Evolutionary conservation across 2,888 invertebrate species (phyloP).

Genomic region (Aleiodes alternator): DNA sequence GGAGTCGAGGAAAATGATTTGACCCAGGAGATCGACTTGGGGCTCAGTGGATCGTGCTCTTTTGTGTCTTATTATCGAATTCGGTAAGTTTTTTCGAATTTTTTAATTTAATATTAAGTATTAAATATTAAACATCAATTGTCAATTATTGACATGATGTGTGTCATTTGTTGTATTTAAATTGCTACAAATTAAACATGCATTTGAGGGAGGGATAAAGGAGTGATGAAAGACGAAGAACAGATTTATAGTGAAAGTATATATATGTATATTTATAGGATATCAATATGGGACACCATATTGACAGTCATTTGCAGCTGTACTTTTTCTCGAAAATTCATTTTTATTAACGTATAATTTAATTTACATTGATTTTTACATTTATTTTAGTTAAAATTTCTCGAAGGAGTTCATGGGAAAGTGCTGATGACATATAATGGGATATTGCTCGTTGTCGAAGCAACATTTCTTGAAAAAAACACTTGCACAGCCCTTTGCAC

Average conservation of each 20-base stretch:
- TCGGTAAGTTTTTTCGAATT: constrained; percentile 59
- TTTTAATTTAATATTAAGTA: constrained; percentile 2
- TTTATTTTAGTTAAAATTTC: background rate
- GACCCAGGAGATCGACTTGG: constrained; percentile 71
- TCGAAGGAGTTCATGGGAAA: too few relatives aligned
- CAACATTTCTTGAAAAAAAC: too few relatives aligned
- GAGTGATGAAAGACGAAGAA: background rate
- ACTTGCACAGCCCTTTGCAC: background rate
- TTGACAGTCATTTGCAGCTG: constrained; percentile 21
- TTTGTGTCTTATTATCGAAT: constrained; percentile 62
- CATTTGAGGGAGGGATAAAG: too few relatives aligned
- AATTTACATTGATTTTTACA: background rate
- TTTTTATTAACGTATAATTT: background rate
- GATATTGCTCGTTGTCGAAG: too few relatives aligned
- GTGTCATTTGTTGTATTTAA: background rate
- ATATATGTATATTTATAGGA: background rate
- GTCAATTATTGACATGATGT: background rate
- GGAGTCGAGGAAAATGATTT: constrained; percentile 69
- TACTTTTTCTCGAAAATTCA: background rate
- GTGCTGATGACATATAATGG: too few relatives aligned
- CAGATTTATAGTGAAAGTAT: constrained; percentile 22
- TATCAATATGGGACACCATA: constrained; percentile 41
- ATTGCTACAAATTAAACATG: too few relatives aligned
- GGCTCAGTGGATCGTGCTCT: constrained; percentile 68
- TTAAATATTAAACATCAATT: background rate